Conservation (phyloP, 2,888 invertebrate genomes). For the Chloroclystis v-ata region DNA sequence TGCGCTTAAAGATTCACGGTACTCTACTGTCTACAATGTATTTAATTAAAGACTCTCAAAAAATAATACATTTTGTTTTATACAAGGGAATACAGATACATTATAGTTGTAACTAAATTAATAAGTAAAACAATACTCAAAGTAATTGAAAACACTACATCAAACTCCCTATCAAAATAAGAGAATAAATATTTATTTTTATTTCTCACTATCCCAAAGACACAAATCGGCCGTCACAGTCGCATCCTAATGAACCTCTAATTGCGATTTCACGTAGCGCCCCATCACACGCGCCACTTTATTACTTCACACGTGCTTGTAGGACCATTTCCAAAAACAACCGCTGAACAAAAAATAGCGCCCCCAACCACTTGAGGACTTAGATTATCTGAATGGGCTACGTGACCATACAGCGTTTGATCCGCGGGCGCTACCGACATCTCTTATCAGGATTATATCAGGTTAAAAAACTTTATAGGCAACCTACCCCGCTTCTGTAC, state of each 20-base stretch:
- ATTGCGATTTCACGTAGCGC: slow-evolving; percentile 49
- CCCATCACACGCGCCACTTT: slow-evolving; percentile 50
- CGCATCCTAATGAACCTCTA: slow-evolving; percentile 42
- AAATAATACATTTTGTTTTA: too few relatives aligned
- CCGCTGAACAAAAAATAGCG: slow-evolving; percentile 59
- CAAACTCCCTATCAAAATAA: too few relatives aligned
- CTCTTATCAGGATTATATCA: slow-evolving; percentile 57
- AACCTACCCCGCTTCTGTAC: slow-evolving; percentile 59
- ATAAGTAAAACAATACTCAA: too few relatives aligned
- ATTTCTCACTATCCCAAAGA: not conserved
- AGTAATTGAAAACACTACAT: not conserved
- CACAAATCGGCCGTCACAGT: slow-evolving; percentile 31
- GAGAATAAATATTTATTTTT: too few relatives aligned
- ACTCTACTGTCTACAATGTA: too few relatives aligned
- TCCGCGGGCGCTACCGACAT: slow-evolving; percentile 53
- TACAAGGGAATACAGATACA: too few relatives aligned
- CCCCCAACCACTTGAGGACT: slow-evolving; percentile 35
- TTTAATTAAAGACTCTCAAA: too few relatives aligned
- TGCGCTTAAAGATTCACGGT: too few relatives aligned
- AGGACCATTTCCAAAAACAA: slow-evolving; percentile 63
- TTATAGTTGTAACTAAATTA: too few relatives aligned
- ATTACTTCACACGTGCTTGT: slow-evolving; percentile 55
- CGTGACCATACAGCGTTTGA: slow-evolving; percentile 66
- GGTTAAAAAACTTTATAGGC: slow-evolving; percentile 52
- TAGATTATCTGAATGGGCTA: slow-evolving; percentile 65